Evolutionary conservation across 2,113 vertebrate genomes (phyloP), one percentile per base, ranked within the genome.

Genomic region (Catharus minimus): DNA sequence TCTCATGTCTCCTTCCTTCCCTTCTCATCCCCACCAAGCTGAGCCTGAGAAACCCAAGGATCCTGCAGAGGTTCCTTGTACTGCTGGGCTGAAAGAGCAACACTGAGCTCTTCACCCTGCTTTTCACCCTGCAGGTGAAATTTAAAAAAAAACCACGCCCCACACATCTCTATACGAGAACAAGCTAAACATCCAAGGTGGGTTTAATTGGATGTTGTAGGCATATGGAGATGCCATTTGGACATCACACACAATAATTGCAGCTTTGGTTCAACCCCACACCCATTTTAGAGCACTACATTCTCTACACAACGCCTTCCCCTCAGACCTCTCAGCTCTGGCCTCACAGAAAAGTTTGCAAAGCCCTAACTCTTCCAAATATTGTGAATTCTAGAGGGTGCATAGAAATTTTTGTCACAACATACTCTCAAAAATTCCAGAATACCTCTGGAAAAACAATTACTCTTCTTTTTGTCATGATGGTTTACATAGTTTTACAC

Each of bases 91-190:
- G 39, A 24, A 39, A 62, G 7, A 74, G 26, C 30, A 47, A 16
- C 44, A 43, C 2, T 0, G 0, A 65, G 28, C 33, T 15, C 9
- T 53, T 94, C 41, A 84, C 5, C 3, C 18, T 32, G 2, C 11
- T 38, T 55, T 6, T 5, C 5, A 36, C 4, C 3, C 7, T 12
- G 33, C 5, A 18, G 15, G 6, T 19, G 5, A 72, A 76, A 89
- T 36, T 2, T 2, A 30, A 39, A 38, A 39, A 46, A 36, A 15
- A 1, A 49, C 4, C 17, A 11, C 9, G 19, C 0, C 3, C 2
- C 13, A 11, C 4, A 5, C 0, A 5, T 50, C 16, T 68, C 5
- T 26, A 3, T 23, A 32, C 3, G 24, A 56, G 7, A 71, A 65
- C 0, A 7, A 79, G 38, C 12, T 74, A 38, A 55, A 74, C 74